Evolutionary conservation across 2,797 vertebrate genomes (phyloP), one percentile per base, ranked within the genome.

Genomic region (Callimico goeldii): DNA sequence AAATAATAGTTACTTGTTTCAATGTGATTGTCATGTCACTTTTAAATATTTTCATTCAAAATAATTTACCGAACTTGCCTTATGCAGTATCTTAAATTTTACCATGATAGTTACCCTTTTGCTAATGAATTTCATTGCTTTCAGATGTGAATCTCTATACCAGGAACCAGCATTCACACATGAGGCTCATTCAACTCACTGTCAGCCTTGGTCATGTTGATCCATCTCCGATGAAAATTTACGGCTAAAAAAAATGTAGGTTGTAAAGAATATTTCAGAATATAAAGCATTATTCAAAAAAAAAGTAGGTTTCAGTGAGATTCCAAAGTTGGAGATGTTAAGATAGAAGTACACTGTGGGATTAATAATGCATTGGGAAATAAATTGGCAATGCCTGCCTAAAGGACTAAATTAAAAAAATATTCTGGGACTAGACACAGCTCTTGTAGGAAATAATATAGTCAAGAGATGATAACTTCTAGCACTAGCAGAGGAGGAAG

Each of bases 1-100:
- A 64, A 33, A 90, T 92, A 94, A 89, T 90, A 96, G 20, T 73
- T 91, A 94, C 39, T 97, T 91, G 33, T 79, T 97, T 82, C 73
- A 90, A 0, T 90, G 79, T 90, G 83, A 97, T 96, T 96, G 95
- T 30, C 72, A 94, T 19, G 70, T 41, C 57, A 89, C 39, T 67
- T 41, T 88, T 93, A 96, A 95, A 80, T 96, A 73, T 90, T 88
- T 80, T 55, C 20, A 70, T 77, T 43, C 13, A 67, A 91, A 95
- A 96, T 94, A 89, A 93, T 73, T 75, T 91, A 64, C 83, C 73
- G 89, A 90, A 89, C 46, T 87, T 90, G 17, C 39, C 15, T 80
- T 82, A 30, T 17, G 36, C 15, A 43, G 14, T 84, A 26, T 77
- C 70, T 95, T 95, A 91, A 90, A 89, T 95, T 70, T 87, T 90